Conservation (phyloP, 2,113 vertebrate genomes). For the Eurypyga helias region DNA sequence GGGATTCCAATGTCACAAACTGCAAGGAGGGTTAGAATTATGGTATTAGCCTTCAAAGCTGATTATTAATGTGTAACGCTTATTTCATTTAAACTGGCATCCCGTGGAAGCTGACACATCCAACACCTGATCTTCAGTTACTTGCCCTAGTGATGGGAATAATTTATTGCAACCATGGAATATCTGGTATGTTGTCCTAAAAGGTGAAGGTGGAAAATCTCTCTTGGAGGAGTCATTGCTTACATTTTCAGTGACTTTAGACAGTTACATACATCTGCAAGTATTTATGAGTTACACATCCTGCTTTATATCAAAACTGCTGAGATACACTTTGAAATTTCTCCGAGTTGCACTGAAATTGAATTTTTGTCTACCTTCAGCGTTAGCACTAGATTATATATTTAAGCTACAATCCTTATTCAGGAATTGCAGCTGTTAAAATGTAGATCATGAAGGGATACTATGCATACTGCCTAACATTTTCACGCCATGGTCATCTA, state of each 20-base stretch:
- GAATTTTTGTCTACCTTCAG: not conserved
- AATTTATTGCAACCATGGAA: not conserved
- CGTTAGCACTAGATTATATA: slow-evolving; percentile 25
- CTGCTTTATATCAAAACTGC: slow-evolving; percentile 34
- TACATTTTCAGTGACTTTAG: slow-evolving; percentile 34
- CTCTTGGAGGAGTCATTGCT: not conserved
- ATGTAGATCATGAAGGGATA: slow-evolving; percentile 22
- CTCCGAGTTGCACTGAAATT: slow-evolving; percentile 4
- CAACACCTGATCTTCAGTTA: slow-evolving; percentile 12
- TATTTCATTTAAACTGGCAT: slow-evolving; percentile 47
- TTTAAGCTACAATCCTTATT: slow-evolving; percentile 38
- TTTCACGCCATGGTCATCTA: not conserved
- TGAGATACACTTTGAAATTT: not conserved
- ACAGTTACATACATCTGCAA: not conserved
- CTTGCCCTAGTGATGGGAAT: not conserved
- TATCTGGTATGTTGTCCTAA: not conserved
- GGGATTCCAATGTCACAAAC: slow-evolving; percentile 5
- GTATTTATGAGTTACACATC: not conserved
- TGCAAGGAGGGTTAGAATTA: slow-evolving; percentile 15
- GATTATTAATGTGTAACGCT: slow-evolving; percentile 24
- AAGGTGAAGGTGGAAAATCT: slow-evolving; percentile 12
- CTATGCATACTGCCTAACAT: not conserved
- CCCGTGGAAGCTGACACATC: slow-evolving; percentile 12
- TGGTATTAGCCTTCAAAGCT: slow-evolving; percentile 36
- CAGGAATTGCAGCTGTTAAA: slow-evolving; percentile 67